Evolutionary conservation across 2,797 vertebrate genomes (phyloP), one percentile per base, ranked within the genome.

Genomic region (Tangara arthus): DNA sequence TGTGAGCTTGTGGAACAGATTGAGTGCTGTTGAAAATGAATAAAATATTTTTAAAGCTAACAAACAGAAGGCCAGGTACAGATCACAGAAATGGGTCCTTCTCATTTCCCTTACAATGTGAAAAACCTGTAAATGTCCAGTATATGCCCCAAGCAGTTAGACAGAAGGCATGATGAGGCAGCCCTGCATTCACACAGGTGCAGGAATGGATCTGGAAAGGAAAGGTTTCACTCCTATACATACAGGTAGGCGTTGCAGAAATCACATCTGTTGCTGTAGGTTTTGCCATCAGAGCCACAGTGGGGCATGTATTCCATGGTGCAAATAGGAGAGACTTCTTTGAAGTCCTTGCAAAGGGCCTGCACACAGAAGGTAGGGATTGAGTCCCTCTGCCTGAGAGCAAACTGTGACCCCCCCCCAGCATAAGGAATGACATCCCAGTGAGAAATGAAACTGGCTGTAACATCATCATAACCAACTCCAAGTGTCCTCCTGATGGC

Each of bases 201-300:
- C n/a, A 69, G 69, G 39, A 86, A 52, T 1, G 30, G 37, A 21
- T 27, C 2, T 37, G 1, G 12, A 66, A 69, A 84, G 49, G 63
- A 81, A 91, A 47, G 15, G 32, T 3, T 69, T 91, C 68, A 12
- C 28, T 50, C 5, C 75, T 10, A 8, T 92, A 97, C 96, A 0
- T 94, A 97, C 95, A 89, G 0, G 32, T 93, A 91, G 59, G 94
- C 96, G 0, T 77, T 95, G 95, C 95, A 97, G 92, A 96, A 97
- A 4, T 0, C 0, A 53, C 96, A 96, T 79, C 4, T 88, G 82
- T 96, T 97, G 76, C 8, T 0, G 1, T 96, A 96, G n/a, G 76
- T 96, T 30, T 28, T 4, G 52, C 86, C 93, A 30, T 97, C 71
- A 28, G 95, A 96, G 52, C 90, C 94, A 0, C 96, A 97, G 82